Conservation (phyloP, 2,797 vertebrate species). For the Ctenopoma multispine region DNA sequence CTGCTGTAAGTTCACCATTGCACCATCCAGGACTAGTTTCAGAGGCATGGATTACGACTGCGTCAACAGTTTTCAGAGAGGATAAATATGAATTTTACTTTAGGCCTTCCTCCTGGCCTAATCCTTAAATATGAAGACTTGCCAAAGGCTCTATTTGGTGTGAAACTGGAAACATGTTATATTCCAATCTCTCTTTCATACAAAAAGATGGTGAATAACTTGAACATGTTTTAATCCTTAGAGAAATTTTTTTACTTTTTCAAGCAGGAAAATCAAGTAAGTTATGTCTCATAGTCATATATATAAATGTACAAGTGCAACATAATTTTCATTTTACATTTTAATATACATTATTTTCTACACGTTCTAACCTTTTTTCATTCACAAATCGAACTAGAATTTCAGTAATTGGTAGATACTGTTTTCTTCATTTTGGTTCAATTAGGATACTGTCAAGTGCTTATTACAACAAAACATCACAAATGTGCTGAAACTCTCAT, state of each 20-base stretch:
- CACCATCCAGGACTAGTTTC: conserved; percentile 45
- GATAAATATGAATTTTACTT: conserved; percentile 60
- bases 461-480: conserved; percentile 12
- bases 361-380: neutral
- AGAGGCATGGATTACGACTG: conserved; percentile 52
- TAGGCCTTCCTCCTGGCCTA: conserved; percentile 48
- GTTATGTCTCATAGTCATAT: neutral
- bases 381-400: no score
- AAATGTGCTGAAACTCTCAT: conserved; percentile 4
- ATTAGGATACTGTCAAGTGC: no score
- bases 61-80: conserved; percentile 40
- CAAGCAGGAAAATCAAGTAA: neutral
- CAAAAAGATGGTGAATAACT: neutral
- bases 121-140: conserved; percentile 41
- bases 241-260: conserved; percentile 2
- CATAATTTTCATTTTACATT: neutral
- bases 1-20: conserved; percentile 84
- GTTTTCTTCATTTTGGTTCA: neutral
- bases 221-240: conserved; percentile 10
- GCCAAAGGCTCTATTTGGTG: conserved; percentile 12
- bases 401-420: no score
- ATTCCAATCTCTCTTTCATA: neutral
- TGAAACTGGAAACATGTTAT: conserved; percentile 24
- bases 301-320: neutral
- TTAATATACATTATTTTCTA: neutral